Conservation (phyloP, 2,888 invertebrate species). For the Piscicola geometra region DNA sequence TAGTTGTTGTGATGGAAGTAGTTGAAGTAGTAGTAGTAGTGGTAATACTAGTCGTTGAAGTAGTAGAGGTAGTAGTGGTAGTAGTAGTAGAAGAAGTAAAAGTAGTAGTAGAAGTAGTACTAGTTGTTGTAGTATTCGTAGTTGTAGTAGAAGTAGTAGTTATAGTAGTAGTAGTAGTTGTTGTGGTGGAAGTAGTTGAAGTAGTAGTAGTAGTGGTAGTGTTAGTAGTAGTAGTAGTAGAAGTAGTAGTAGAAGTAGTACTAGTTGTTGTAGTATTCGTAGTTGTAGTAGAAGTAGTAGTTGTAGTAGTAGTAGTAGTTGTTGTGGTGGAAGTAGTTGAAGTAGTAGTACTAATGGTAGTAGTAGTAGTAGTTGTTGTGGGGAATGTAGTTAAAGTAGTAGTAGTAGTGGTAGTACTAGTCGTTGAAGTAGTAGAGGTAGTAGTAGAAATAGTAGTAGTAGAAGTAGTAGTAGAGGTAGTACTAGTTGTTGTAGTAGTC, state of each 20-base stretch:
- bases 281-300: conserved; percentile 20
- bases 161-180: conserved; percentile 20
- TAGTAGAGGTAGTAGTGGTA: conserved; percentile 22
- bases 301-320: conserved; percentile 16
- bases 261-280: conserved; percentile 16
- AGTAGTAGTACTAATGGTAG: conserved; percentile 19
- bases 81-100: conserved; percentile 35
- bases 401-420: conserved; percentile 5
- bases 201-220: conserved; percentile 20
- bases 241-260: conserved; percentile 23
- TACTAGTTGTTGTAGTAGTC: conserved; percentile 7
- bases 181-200: neutral
- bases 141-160: conserved; percentile 15
- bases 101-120: conserved; percentile 37
- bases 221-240: conserved; percentile 17
- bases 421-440: conserved; percentile 1
- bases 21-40: conserved; percentile 22
- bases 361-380: conserved; percentile 22
- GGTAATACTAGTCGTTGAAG: conserved; percentile 24
- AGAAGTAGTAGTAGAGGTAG: conserved; percentile 13
- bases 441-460: conserved; percentile 13
- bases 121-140: conserved; percentile 20
- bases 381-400: conserved; percentile 6
- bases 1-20: conserved; percentile 23
- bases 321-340: conserved; percentile 13